A percentile compares a stretch with the other conserved stretches of the same genome.
Conservation (phyloP, 2,888 invertebrate species). For the Villa cingulata region DNA sequence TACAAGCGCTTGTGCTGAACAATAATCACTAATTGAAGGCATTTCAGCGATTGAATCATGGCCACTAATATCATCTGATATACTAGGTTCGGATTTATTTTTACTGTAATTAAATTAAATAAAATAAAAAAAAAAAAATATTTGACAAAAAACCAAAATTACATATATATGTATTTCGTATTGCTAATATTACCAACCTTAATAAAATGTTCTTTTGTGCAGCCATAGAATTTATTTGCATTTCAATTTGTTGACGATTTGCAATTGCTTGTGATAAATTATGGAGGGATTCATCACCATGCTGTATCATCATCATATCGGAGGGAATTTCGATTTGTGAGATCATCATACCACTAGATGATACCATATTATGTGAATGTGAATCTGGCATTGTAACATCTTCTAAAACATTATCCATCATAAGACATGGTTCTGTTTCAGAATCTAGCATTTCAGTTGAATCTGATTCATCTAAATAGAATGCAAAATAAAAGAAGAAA, state of each 20-base stretch:
- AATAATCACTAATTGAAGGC: conserved; percentile 38
- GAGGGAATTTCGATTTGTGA: conserved; percentile 37
- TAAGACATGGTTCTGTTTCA: conserved; percentile 68
- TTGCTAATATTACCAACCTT: conserved; percentile 23
- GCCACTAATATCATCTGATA: conserved; percentile 32
- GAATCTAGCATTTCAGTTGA: conserved; percentile 68
- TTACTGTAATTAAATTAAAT: too few species aligned
- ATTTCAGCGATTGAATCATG: conserved; percentile 39
- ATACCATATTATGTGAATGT: conserved; percentile 53
- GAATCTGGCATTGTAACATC: conserved; percentile 51
- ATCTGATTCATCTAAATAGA: conserved; percentile 46
- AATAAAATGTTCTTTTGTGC: conserved; percentile 37
- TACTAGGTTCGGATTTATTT: conserved; percentile 23
- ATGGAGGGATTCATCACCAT: conserved; percentile 53
- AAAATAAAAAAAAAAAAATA: conserved; percentile 1
- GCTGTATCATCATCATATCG: conserved; percentile 23
- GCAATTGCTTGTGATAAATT: conserved; percentile 66
- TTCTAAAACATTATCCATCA: conserved; percentile 63
- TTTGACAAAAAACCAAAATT: not conserved
- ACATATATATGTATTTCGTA: not conserved
- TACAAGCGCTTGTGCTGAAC: conserved; percentile 46
- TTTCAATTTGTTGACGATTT: conserved; percentile 52
- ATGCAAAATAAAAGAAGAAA: not conserved
- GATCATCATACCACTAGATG: conserved; percentile 42
- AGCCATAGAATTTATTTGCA: conserved; percentile 32